Base-by-base conservation (phyloP, 2,797 vertebrate species). In the Mycteria americana region DNA sequence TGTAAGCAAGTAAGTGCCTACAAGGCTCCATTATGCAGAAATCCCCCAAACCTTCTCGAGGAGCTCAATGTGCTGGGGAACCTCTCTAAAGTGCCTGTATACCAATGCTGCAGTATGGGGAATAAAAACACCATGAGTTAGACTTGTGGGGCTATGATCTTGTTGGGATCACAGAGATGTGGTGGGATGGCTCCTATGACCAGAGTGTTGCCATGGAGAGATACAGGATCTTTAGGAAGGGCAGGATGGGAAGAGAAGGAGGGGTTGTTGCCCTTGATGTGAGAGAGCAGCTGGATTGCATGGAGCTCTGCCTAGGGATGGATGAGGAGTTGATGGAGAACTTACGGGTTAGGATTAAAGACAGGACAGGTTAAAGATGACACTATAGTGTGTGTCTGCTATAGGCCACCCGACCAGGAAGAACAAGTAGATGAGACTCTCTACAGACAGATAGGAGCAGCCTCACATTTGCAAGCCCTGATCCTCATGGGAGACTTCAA, bases 91-190 rank as follows among this genome's bases (percentile, higher is more conserved):
- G 51, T 28, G 13, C 27, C 56, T 51, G 14, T 33, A 10, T 15
- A 45, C 22, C 23, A 3, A 0, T 31, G 41, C 19, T 6, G 1
- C 16, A 31, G 15, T 11, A 12, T 16, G 25, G 11, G 22, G 14
- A 54, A 75, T 18, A 31, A 48, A 31, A 48, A 48, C 7, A 65
- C 15, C 5, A 48, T 17, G 35, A 41, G 37, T 35, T 31, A 62
- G n/a, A 46, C 28, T 25, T 46, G 21, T 18, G 13, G 41, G 56
- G 56, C 28, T 54, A 62, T 11, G 10, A 9, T 51, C 11, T 16
- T 33, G 7, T 17, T 41, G 37, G 45, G 11, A 18, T 59, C 25
- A 31, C 35, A 39, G 46, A 70, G 8, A 19, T 11, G 15, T 13
- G 14, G 73, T 23, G 22, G 54, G 18, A 31, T 10, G 14, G 25